phyloP scores from a whole-genome alignment of 2,888 invertebrate species.

The Drosophila mulleri region DNA sequence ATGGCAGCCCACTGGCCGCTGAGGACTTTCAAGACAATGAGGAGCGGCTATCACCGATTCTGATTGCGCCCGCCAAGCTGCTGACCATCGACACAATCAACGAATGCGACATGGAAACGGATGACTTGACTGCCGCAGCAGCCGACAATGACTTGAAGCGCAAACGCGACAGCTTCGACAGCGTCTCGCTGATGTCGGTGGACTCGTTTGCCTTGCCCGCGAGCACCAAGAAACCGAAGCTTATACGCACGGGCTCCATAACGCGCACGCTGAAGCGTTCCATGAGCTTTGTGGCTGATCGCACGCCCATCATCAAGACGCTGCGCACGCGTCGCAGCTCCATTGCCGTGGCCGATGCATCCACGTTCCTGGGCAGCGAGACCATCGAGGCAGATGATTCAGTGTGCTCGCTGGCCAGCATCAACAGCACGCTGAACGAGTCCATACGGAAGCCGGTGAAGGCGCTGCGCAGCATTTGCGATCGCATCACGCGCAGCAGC shows the following conservation, averaged over 20 bases:
- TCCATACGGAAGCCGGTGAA: constrained; percentile 83
- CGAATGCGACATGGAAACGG: constrained; percentile 67
- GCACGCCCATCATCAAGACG: constrained; percentile 82
- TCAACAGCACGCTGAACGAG: constrained; percentile 83
- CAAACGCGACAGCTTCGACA: constrained; percentile 84
- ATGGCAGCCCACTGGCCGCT: constrained; percentile 18
- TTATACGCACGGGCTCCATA: constrained; percentile 84
- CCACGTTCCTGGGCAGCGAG: constrained; percentile 51
- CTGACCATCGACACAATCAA: constrained; percentile 60
- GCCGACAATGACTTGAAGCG: constrained; percentile 83
- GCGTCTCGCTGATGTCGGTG: constrained; percentile 83
- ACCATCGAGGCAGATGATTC: constrained; percentile 76
- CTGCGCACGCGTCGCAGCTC: constrained; percentile 77
- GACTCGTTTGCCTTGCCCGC: constrained; percentile 83
- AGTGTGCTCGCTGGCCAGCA: constrained; percentile 82
- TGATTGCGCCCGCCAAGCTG: constrained; percentile 51
- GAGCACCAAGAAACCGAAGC: constrained; percentile 84
- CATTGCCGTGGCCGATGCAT: constrained; percentile 66
- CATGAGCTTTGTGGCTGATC: constrained; percentile 84
- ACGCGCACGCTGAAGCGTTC: constrained; percentile 84
- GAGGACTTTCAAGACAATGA: constrained; percentile 71
- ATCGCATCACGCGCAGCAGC: constrained; percentile 81
- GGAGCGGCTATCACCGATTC: constrained; percentile 83
- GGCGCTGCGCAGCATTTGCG: constrained; percentile 82
- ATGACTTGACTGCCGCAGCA: constrained; percentile 71